Conservation (phyloP, 2,888 invertebrate genomes). For the Aradus depressus region DNA sequence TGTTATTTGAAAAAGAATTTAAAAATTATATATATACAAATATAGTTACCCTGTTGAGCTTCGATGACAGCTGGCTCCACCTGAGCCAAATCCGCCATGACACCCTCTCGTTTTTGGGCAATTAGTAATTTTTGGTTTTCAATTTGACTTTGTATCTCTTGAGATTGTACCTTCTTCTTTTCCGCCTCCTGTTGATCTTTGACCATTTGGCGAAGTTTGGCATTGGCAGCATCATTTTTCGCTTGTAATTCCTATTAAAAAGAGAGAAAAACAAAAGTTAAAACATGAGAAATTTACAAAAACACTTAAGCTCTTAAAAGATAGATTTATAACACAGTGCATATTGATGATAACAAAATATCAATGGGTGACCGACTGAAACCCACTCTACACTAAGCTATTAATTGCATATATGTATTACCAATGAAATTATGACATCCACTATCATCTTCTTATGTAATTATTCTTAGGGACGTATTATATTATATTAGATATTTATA, state of each 20-base stretch:
- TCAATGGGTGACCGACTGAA: too few relatives aligned
- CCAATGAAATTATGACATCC: too few relatives aligned
- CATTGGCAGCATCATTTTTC: slow-evolving; percentile 97
- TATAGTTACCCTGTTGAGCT: slow-evolving; percentile 90
- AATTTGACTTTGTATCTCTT: slow-evolving; percentile 83
- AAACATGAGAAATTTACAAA: neutral
- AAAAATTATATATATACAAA: too few relatives aligned
- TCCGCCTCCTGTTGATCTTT: slow-evolving; percentile 99
- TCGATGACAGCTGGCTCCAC: slow-evolving; percentile 99
- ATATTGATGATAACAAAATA: too few relatives aligned
- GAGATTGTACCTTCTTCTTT: slow-evolving; percentile 95
- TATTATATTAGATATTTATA: too few relatives aligned
- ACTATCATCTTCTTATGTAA: too few relatives aligned
- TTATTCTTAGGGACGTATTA: too few relatives aligned
- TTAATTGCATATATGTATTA: too few relatives aligned
- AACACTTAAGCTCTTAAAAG: too few relatives aligned
- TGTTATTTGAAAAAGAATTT: too few relatives aligned
- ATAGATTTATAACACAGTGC: neutral
- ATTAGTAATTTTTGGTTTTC: slow-evolving; percentile 79
- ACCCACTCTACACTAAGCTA: too few relatives aligned
- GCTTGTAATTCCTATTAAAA: slow-evolving; percentile 70
- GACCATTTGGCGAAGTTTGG: slow-evolving; percentile 98
- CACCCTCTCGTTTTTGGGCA: slow-evolving; percentile 82
- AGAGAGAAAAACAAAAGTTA: neutral
- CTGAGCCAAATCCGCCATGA: slow-evolving; percentile 90